Evolutionary conservation across 2,888 invertebrate species (phyloP).

Genomic region (Mythimna lalbum): DNA sequence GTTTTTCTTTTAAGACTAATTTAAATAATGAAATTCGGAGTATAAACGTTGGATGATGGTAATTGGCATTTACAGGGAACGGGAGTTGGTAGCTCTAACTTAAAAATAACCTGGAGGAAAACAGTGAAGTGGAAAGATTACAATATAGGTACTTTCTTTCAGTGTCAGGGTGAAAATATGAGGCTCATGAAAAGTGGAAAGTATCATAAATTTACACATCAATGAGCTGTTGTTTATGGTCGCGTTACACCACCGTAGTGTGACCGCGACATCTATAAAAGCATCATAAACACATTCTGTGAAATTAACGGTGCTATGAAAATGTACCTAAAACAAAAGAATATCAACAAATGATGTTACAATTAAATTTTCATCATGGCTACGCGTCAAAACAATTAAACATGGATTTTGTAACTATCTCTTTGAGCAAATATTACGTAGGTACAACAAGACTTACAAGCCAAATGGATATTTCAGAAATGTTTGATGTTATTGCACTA

Average conservation of each 20-base stretch:
- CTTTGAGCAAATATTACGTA: not conserved
- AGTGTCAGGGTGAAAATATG: conserved; percentile 30
- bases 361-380: conserved; percentile 14
- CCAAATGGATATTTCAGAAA: conserved; percentile 8
- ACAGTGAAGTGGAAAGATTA: conserved; percentile 42
- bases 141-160: conserved; percentile 14
- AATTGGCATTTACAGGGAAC: conserved; percentile 47
- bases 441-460: not conserved
- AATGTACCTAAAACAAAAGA: conserved; percentile 40
- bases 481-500: conserved; percentile 22
- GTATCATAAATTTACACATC: conserved; percentile 69
- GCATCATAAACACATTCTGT: conserved; percentile 14
- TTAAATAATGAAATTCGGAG: conserved; percentile 46
- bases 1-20: conserved; percentile 46
- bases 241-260: conserved; percentile 61
- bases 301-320: conserved; percentile 25
- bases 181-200: conserved; percentile 60
- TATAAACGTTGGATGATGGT: conserved; percentile 45
- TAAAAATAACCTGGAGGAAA: conserved; percentile 28
- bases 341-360: conserved; percentile 14
- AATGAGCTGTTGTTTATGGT: conserved; percentile 69
- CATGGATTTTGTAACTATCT: not conserved
- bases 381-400: not conserved
- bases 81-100: conserved; percentile 5
- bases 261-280: conserved; percentile 23